phyloP scores from a whole-genome alignment of 2,888 invertebrate species.

The Ophonus ardosiacus region DNA sequence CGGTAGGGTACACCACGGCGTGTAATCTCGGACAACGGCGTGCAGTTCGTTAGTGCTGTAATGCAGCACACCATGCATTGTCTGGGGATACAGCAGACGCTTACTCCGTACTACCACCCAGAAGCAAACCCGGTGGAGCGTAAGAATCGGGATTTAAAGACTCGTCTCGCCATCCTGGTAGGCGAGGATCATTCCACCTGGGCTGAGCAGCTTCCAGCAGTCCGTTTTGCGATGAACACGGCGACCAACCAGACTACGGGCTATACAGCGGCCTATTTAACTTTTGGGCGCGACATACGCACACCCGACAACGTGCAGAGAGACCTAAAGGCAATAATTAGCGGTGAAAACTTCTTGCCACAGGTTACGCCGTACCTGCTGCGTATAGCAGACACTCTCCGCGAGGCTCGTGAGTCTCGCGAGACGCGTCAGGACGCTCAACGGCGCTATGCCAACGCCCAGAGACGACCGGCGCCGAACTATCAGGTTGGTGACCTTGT shows the following conservation, averaged over 20 bases:
- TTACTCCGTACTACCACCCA: constrained; percentile 67
- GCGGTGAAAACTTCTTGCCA: background rate
- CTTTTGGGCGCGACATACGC: background rate
- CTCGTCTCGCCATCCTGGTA: background rate
- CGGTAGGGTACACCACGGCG: constrained; percentile 70
- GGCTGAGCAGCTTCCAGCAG: background rate
- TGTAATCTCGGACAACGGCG: too few relatives aligned
- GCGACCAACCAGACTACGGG: background rate
- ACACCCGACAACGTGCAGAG: background rate
- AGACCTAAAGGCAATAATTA: background rate
- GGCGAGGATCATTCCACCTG: background rate
- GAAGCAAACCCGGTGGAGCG: constrained; percentile 69
- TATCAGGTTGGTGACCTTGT: background rate
- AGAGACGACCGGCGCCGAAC: background rate
- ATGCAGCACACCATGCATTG: constrained; percentile 69
- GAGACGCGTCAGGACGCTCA: background rate
- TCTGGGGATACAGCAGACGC: background rate
- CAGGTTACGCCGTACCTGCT: background rate
- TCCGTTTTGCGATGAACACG: background rate
- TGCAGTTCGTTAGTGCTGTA: too few relatives aligned
- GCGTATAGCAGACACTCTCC: background rate
- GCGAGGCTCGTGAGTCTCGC: background rate
- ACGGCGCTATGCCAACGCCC: background rate
- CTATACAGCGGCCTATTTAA: background rate
- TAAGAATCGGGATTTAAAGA: constrained; percentile 24